Percentiles rank a stretch among this genome's conserved stretches.
Conservation (phyloP, 2,113 vertebrate species). For the Macroglossus sobrinus region DNA sequence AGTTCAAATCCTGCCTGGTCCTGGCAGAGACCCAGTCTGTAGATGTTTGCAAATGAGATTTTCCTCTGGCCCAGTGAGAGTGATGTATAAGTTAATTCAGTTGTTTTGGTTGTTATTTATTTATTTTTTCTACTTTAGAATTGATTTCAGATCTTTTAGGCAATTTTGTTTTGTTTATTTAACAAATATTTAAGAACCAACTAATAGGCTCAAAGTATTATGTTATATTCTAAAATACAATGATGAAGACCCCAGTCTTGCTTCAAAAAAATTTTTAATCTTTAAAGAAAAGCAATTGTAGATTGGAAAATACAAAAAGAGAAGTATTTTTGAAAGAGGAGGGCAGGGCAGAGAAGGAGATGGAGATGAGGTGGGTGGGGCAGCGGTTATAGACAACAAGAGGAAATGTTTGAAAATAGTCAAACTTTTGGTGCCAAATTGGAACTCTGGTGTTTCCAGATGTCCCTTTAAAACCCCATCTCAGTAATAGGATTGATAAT, state of each 20-base stretch:
- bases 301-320: not conserved
- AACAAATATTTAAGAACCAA: slow-evolving; percentile 34
- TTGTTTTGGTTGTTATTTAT: not conserved
- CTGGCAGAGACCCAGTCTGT: not conserved
- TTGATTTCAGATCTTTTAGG: not conserved
- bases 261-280: not conserved
- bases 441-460: not conserved
- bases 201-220: not conserved
- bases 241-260: not conserved
- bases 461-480: slow-evolving; percentile 17
- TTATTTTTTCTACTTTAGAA: not conserved
- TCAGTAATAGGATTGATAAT: not conserved
- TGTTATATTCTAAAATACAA: not conserved
- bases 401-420: not conserved
- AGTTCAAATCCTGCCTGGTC: not conserved
- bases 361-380: not conserved
- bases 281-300: not conserved
- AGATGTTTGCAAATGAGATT: not conserved
- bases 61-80: not conserved
- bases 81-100: not conserved
- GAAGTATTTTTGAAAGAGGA: not conserved
- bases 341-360: not conserved
- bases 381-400: not conserved
- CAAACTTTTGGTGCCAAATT: not conserved
- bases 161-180: not conserved